phyloP scores from a whole-genome alignment of 1,140 invertebrate genomes.

The Psix sp. region DNA sequence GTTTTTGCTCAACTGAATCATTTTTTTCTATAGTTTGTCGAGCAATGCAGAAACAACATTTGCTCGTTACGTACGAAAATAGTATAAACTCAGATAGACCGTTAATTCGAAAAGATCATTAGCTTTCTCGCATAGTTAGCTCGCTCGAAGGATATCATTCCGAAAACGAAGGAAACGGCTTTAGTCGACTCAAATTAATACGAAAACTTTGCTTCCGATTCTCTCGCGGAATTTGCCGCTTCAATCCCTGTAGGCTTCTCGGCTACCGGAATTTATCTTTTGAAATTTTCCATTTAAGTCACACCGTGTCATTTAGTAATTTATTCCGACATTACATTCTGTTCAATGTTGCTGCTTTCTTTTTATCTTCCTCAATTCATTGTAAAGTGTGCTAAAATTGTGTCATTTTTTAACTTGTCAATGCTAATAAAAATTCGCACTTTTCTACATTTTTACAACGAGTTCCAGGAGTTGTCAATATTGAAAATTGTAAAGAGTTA shows the following conservation, averaged over 20 bases:
- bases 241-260: conserved; percentile 54
- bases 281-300: conserved; percentile 53
- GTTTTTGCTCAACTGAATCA: too few relatives aligned
- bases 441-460: background rate
- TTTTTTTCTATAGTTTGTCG: too few relatives aligned
- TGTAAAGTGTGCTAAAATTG: too few relatives aligned
- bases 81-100: conserved; percentile 49
- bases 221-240: conserved; percentile 36
- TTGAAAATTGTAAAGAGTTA: background rate
- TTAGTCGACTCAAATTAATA: conserved; percentile 59
- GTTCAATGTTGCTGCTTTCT: conserved; percentile 24
- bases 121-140: conserved; percentile 58
- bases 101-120: conserved; percentile 62
- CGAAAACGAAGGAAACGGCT: conserved; percentile 30
- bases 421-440: too few relatives aligned
- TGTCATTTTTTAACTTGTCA: too few relatives aligned
- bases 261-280: conserved; percentile 48
- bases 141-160: conserved; percentile 32
- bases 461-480: background rate
- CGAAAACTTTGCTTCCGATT: conserved; percentile 58
- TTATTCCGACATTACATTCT: conserved; percentile 34
- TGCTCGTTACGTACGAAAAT: conserved; percentile 57
- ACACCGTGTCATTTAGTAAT: conserved; percentile 44
- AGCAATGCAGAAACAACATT: conserved; percentile 38
- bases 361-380: too few relatives aligned